Evolutionary conservation across 2,113 vertebrate species (phyloP).

Genomic region (Polypterus senegalus): DNA sequence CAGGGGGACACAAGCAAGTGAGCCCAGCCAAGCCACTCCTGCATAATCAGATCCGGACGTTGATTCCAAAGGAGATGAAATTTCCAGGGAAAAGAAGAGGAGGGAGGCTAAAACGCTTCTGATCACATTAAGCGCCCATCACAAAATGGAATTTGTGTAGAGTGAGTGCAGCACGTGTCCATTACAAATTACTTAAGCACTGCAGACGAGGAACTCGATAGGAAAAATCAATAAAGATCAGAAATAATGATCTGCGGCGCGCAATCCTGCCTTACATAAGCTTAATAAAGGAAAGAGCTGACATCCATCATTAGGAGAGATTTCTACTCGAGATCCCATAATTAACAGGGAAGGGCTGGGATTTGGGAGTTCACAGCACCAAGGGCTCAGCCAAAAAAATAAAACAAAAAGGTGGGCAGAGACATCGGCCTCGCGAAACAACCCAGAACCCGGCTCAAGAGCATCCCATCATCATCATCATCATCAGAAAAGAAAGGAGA

Average conservation of each 20-base stretch:
- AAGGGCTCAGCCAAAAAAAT: slow-evolving; percentile 27
- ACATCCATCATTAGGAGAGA: slow-evolving; percentile 43
- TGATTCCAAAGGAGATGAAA: slow-evolving; percentile 52
- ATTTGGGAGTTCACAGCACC: slow-evolving; percentile 13
- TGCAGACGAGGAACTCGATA: slow-evolving; percentile 67
- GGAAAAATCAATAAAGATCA: slow-evolving; percentile 57
- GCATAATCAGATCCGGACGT: slow-evolving; percentile 48
- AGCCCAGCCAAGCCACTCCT: slow-evolving; percentile 33
- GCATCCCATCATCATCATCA: too few relatives aligned
- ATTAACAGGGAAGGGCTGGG: slow-evolving; percentile 29
- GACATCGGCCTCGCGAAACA: too few relatives aligned
- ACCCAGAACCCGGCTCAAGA: too few relatives aligned
- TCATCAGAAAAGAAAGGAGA: too few relatives aligned
- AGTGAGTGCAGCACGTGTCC: slow-evolving; percentile 64
- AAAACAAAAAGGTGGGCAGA: slow-evolving; percentile 22
- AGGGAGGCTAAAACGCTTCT: slow-evolving; percentile 57
- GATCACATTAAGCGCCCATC: slow-evolving; percentile 65
- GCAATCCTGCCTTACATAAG: slow-evolving; percentile 17
- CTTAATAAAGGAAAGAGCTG: slow-evolving; percentile 38
- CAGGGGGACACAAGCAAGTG: slow-evolving; percentile 42
- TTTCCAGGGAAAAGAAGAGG: slow-evolving; percentile 48
- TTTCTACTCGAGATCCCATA: slow-evolving; percentile 42
- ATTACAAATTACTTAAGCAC: slow-evolving; percentile 72
- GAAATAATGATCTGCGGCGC: slow-evolving; percentile 55
- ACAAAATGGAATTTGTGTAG: slow-evolving; percentile 73